Conservation (phyloP, 2,113 vertebrate genomes). For the Neogobius melanostomus region DNA sequence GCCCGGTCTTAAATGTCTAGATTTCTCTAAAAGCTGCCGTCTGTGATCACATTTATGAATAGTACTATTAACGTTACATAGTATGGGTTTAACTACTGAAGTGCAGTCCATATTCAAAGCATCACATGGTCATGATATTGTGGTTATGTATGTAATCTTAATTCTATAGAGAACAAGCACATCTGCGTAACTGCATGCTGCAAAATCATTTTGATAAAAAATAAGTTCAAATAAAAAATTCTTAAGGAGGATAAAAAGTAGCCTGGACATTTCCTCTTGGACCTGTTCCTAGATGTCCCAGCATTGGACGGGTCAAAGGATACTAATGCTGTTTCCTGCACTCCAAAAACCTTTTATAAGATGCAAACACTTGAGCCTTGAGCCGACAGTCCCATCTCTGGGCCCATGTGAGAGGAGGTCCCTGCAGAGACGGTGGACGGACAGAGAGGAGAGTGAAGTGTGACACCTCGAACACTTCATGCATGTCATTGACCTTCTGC, state of each 20-base stretch:
- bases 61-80: not conserved
- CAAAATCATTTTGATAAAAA: too few relatives aligned
- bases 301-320: too few relatives aligned
- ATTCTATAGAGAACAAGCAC: too few relatives aligned
- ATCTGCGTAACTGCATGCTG: too few relatives aligned
- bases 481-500: constrained; percentile 55
- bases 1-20: constrained; percentile 27
- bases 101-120: not conserved
- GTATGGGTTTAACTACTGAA: not conserved
- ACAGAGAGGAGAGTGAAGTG: constrained; percentile 46
- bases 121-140: too few relatives aligned
- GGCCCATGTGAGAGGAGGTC: constrained; percentile 8
- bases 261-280: not conserved
- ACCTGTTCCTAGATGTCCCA: too few relatives aligned
- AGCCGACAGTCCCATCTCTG: not conserved
- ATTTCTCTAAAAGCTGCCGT: constrained; percentile 23
- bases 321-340: not conserved
- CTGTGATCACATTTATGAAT: not conserved
- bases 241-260: not conserved
- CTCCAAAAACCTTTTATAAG: not conserved
- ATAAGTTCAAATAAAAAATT: too few relatives aligned
- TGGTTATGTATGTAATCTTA: too few relatives aligned
- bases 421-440: constrained; percentile 28
- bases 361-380: not conserved
- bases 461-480: constrained; percentile 52